phyloP scores from a whole-genome alignment of 2,797 vertebrate genomes.

The Coregonus ussuriensis region DNA sequence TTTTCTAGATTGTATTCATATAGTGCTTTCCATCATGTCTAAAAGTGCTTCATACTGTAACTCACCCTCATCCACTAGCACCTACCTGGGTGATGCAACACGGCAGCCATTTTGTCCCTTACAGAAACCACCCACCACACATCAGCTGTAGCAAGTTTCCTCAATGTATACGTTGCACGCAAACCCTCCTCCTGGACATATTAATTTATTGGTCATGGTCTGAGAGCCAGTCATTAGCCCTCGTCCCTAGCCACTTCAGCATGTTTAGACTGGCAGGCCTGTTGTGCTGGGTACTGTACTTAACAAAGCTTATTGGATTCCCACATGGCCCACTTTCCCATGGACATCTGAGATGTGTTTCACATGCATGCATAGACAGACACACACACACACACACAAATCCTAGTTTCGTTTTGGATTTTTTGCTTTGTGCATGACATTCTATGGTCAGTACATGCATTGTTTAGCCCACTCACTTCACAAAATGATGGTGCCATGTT shows the following conservation, averaged over 20 bases:
- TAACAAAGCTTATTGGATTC: constrained; percentile 34
- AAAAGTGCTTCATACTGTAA: not conserved
- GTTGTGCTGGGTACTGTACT: not conserved
- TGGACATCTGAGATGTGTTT: constrained; percentile 46
- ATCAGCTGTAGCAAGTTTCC: not conserved
- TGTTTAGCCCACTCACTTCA: not conserved
- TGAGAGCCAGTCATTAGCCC: not conserved
- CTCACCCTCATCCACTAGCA: not conserved
- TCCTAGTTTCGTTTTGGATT: not conserved
- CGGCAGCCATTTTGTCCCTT: not conserved
- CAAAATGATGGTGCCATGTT: not conserved
- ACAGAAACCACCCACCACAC: not conserved
- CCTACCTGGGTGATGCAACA: not conserved
- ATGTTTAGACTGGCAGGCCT: not conserved
- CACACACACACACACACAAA: constrained; percentile 2
- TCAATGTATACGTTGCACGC: too few relatives aligned
- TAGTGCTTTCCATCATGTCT: not conserved
- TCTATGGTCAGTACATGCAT: not conserved
- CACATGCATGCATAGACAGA: not conserved
- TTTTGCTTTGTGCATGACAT: not conserved
- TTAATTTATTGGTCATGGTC: not conserved
- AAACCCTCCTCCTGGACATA: too few relatives aligned
- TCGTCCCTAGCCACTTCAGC: not conserved
- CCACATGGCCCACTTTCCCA: constrained; percentile 65
- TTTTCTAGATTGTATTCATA: not conserved